These are phyloP conservation scores for Ptychochromis oligacanthus DNA, from an alignment of 2,113 vertebrate genomes.

Conservation along the genomic window DNA sequence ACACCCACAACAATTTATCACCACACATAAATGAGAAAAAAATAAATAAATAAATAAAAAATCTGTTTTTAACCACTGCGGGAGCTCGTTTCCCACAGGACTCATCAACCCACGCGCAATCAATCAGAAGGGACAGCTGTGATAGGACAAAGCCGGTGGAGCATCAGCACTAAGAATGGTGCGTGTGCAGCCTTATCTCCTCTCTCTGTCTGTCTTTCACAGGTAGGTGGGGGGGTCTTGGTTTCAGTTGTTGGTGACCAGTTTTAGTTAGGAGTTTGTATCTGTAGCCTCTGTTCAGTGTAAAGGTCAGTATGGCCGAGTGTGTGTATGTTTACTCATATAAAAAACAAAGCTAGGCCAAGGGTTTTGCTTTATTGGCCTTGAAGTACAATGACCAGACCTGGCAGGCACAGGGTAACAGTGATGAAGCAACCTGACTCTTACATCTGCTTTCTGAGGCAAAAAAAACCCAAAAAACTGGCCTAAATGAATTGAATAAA, in stretches of 20 bases:
- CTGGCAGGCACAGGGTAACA: background rate
- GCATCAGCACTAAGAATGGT: constrained; percentile 29
- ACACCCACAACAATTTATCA: constrained; percentile 22
- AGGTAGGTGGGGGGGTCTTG: background rate
- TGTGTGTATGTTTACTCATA: background rate
- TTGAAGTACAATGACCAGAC: background rate
- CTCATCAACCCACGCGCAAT: constrained; percentile 23
- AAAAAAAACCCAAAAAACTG: background rate
- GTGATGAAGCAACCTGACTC: background rate
- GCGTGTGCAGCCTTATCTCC: constrained; percentile 19
- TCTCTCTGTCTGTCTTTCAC: background rate
- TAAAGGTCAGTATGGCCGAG: constrained; percentile 4
- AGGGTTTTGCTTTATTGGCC: background rate
- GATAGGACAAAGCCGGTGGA: constrained; percentile 62
- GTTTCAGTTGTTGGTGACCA: background rate
- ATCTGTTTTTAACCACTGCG: constrained; percentile 1
- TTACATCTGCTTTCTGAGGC: background rate
- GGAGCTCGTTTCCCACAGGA: background rate
- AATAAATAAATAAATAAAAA: background rate
- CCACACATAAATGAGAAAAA: background rate
- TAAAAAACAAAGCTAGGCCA: constrained; percentile 3
- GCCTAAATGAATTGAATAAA: background rate
- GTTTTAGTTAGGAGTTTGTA: constrained; percentile 6
- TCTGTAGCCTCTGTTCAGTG: background rate
- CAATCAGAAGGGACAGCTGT: constrained; percentile 59